Percentiles rank a stretch among this genome's conserved stretches.
Evolutionary conservation across 2,797 vertebrate genomes (phyloP).

Genomic region (Muscicapa striata): DNA sequence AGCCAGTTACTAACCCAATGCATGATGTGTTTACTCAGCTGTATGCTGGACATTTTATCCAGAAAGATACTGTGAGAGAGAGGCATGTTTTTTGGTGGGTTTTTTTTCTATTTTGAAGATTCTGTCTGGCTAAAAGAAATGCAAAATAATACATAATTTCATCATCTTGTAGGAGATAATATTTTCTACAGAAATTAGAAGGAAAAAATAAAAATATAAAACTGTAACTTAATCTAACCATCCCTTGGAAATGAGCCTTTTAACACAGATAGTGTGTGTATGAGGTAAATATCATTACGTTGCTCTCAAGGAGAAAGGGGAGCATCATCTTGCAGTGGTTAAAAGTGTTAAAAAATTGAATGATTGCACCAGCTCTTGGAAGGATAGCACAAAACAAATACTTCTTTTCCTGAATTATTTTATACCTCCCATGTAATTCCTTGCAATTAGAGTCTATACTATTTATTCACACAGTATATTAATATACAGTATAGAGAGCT

Average conservation of each 20-base stretch:
- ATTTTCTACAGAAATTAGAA: background rate
- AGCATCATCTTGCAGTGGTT: background rate
- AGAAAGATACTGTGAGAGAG: background rate
- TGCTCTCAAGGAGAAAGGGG: background rate
- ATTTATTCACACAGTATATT: background rate
- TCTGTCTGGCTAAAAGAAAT: background rate
- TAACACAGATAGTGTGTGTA: background rate
- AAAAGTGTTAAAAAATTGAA: background rate
- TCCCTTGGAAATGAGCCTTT: background rate
- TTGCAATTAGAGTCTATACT: background rate
- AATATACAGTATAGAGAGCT: background rate
- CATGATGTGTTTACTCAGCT: background rate
- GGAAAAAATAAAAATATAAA: background rate
- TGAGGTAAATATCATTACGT: background rate
- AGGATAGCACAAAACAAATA: background rate
- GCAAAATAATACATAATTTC: background rate
- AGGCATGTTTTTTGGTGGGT: background rate
- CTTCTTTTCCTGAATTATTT: background rate
- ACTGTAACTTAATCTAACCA: background rate
- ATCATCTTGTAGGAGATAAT: background rate
- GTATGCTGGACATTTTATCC: background rate
- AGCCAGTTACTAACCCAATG: background rate
- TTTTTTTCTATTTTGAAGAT: background rate
- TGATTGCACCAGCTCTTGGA: background rate
- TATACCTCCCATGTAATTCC: background rate